These are phyloP conservation scores for Drosophila acutilabella DNA, from an alignment of 2,888 invertebrate species.

Conservation along the genomic window DNA sequence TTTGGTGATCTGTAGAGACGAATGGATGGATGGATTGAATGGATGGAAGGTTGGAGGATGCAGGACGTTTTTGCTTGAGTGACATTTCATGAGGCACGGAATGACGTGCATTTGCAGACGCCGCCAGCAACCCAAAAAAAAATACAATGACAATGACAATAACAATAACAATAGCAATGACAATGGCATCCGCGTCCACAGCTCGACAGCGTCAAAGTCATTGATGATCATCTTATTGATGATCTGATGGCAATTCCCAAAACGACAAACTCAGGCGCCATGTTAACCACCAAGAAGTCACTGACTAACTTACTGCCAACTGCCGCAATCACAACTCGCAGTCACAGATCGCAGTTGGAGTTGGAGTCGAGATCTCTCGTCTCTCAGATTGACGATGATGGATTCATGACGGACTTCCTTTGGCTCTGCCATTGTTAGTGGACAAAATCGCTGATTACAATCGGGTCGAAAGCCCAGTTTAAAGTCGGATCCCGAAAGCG, in stretches of 20 bases:
- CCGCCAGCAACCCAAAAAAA: constrained; percentile 46
- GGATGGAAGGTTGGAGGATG: constrained; percentile 22
- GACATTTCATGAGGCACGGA: constrained; percentile 84
- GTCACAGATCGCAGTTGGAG: constrained; percentile 24
- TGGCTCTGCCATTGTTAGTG: constrained; percentile 68
- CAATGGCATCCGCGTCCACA: constrained; percentile 10
- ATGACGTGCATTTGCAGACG: constrained; percentile 83
- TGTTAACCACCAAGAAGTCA: constrained; percentile 80
- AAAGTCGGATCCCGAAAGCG: constrained; percentile 15
- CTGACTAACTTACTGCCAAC: constrained; percentile 58
- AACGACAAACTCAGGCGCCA: constrained; percentile 84
- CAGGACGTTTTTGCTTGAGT: constrained; percentile 73
- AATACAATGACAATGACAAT: constrained; percentile 43
- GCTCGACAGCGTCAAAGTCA: constrained; percentile 57
- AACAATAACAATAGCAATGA: constrained; percentile 39
- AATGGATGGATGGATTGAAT: constrained; percentile 42
- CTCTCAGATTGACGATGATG: constrained; percentile 71
- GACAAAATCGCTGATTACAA: constrained; percentile 63
- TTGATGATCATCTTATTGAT: constrained; percentile 74
- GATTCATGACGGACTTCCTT: constrained; percentile 70
- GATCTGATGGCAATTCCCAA: constrained; percentile 82
- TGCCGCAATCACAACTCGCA: constrained; percentile 14
- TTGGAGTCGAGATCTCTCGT: background rate
- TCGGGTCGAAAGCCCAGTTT: constrained; percentile 32
- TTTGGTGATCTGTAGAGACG: constrained; percentile 32